Base-by-base conservation (phyloP, 2,888 invertebrate genomes). In the Habrosyne pyritoides region DNA sequence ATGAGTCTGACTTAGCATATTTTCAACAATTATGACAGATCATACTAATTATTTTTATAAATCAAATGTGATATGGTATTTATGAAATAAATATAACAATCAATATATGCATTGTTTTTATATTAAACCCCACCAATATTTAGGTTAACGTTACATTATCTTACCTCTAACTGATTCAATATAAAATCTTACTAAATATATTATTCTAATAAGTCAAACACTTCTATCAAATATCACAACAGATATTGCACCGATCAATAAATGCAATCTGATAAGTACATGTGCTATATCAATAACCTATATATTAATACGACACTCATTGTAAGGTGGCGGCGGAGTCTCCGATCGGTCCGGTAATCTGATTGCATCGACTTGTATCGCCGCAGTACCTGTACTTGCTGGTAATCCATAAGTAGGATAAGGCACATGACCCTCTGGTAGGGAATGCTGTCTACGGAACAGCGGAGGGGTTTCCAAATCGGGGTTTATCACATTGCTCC, bases 11-110 rank as follows among this genome's bases (percentile, higher is more conserved):
- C 75, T 87, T 88, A 89, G 85, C 71, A 73, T 78, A 74, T 75
- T 75, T 75, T 78, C 79, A 85, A 77, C 75, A 79, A 85, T 83
- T 79, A 79, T 79, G 79, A 86, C 82, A 86, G 76, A 87, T 84
- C 83, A 81, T 86, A 69, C 76, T 73, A 76, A 73, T 75, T 81
- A 78, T 83, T 71, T 82, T 83, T 75, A 74, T 70, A 63, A 84
- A 83, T 84, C 75, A 76, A 84, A 82, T 91, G 91, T 91, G 91
- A 91, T 91, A 87, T 75, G 78, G 77, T 91, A 90, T 90, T 90
- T 90, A 83, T 79, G 73, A 72, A 77, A 79, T 79, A 77, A 75
- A 79, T 77, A 42, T 57, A 57, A 58, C 54, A 67, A 47, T 71
- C 63, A 63, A 70, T 71, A 63, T 67, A 60, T 69, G 66, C 58